Conservation (phyloP, 2,113 vertebrate species). For the Podiceps cristatus region DNA sequence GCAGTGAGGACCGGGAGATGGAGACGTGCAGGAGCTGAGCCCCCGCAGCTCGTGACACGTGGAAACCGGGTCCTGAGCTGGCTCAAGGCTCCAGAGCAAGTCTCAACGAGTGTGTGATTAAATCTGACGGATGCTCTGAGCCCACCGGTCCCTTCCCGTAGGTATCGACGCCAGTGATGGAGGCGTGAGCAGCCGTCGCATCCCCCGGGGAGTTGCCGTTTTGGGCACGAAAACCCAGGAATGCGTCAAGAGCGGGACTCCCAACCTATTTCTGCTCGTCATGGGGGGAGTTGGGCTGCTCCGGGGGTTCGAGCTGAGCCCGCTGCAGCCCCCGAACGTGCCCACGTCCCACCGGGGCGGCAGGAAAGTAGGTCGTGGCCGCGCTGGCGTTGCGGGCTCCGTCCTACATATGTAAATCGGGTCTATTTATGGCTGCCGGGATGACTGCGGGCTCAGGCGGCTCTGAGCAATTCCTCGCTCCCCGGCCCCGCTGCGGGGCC, state of each 20-base stretch:
- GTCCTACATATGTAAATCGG: slow-evolving; percentile 38
- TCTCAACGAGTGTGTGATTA: rapidly evolving
- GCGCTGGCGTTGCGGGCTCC: background rate
- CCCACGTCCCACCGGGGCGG: background rate
- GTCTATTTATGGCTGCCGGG: background rate
- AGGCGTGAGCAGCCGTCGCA: background rate
- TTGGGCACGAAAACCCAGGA: background rate
- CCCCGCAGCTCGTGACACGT: background rate
- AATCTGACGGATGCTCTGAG: rapidly evolving
- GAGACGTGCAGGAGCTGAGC: background rate
- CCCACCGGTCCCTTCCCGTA: rapidly evolving
- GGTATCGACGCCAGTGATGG: rapidly evolving
- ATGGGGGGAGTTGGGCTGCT: background rate
- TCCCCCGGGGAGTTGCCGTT: background rate
- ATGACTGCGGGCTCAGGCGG: background rate
- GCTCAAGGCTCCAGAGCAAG: background rate
- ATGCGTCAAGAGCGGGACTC: background rate
- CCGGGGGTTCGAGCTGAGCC: background rate
- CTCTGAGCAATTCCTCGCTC: background rate
- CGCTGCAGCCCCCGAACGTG: rapidly evolving
- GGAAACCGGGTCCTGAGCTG: background rate
- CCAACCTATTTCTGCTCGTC: background rate
- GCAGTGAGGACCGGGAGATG: rapidly evolving
- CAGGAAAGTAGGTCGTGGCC: slow-evolving; percentile 28
- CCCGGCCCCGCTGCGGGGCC: background rate